phyloP scores from a whole-genome alignment of 2,888 invertebrate species.

The Litoditis marina region DNA sequence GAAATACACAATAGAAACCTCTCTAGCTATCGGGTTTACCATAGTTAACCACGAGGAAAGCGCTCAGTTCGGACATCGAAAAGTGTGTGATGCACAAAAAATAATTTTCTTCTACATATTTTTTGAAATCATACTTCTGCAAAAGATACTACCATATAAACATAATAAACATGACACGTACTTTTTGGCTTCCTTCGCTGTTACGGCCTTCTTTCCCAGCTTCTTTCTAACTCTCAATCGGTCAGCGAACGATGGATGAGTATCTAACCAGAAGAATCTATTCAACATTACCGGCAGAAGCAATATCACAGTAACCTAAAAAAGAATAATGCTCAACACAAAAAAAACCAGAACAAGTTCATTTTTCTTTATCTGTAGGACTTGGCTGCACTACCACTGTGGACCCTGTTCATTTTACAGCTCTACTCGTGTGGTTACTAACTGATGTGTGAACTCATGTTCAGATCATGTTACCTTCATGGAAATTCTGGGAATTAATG shows the following conservation, averaged over 20 bases:
- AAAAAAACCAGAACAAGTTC: not conserved
- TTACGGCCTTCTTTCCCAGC: slow-evolving; percentile 41
- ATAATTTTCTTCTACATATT: too few species aligned
- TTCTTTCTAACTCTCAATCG: slow-evolving; percentile 79
- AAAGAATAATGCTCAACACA: not conserved
- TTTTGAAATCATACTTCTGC: not conserved
- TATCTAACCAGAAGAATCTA: slow-evolving; percentile 88
- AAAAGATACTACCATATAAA: not conserved
- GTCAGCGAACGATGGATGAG: slow-evolving; percentile 86
- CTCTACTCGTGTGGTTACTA: not conserved
- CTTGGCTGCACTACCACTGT: not conserved
- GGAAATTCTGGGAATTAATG: too few species aligned
- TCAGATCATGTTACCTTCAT: too few species aligned
- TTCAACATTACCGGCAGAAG: slow-evolving; percentile 66
- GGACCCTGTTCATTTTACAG: not conserved
- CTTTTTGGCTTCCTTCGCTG: slow-evolving; percentile 47
- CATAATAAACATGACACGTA: not conserved
- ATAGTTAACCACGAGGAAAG: too few species aligned
- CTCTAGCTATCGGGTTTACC: too few species aligned
- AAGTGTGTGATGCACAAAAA: too few species aligned
- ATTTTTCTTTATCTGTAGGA: not conserved
- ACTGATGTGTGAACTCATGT: too few species aligned
- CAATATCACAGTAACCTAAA: slow-evolving; percentile 52
- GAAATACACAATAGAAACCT: not conserved
- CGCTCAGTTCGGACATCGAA: too few species aligned